Conservation (phyloP, 2,113 vertebrate species). For the Theristicus caerulescens region DNA sequence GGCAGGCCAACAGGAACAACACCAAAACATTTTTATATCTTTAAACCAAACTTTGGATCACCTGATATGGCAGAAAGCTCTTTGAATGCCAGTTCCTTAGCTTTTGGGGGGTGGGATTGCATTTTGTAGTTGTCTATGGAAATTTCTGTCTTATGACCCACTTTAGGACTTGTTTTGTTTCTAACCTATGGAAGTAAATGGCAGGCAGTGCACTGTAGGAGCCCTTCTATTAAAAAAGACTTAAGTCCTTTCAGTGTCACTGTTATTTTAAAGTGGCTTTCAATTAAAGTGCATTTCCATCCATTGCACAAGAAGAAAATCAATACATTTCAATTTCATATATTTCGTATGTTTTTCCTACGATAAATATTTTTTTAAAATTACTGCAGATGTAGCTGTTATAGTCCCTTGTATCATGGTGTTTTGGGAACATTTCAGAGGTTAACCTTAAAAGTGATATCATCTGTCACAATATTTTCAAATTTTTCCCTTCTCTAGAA, state of each 20-base stretch:
- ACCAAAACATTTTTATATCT: not conserved
- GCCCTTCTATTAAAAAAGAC: not conserved
- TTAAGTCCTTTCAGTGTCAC: not conserved
- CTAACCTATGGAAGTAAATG: not conserved
- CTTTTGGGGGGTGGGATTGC: not conserved
- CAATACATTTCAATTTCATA: not conserved
- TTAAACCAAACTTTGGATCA: not conserved
- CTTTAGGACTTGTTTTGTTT: not conserved
- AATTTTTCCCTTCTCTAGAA: not conserved
- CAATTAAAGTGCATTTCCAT: not conserved
- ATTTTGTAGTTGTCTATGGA: not conserved
- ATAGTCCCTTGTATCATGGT: not conserved
- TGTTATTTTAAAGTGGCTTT: not conserved
- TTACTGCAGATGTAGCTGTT: not conserved
- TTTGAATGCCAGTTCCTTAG: not conserved
- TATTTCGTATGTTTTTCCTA: not conserved
- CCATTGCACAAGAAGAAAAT: constrained; percentile 6
- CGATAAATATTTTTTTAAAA: not conserved
- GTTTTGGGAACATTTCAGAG: not conserved
- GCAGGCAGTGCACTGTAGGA: not conserved
- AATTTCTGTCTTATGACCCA: not conserved
- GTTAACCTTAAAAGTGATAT: not conserved
- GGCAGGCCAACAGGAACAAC: not conserved
- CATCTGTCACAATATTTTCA: not conserved
- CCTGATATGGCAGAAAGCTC: not conserved